A percentile compares a stretch with the other conserved stretches of the same genome.
Evolutionary conservation across 2,113 vertebrate species (phyloP).

Genomic region (Mormyrus iriodes): DNA sequence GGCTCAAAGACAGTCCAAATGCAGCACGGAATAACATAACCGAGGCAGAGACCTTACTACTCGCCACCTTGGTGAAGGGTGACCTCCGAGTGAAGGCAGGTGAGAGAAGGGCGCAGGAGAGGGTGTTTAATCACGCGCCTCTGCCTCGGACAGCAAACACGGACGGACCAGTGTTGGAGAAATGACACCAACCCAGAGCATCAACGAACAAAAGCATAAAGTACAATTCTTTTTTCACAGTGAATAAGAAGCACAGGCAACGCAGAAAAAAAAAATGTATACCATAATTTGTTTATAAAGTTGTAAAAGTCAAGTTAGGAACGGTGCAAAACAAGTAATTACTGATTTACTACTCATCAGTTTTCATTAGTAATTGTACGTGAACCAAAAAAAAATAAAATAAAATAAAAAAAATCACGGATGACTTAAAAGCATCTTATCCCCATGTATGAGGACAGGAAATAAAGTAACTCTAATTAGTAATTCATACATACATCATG

Average conservation of each 20-base stretch:
- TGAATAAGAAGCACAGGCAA: slow-evolving; percentile 46
- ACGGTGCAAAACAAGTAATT: slow-evolving; percentile 36
- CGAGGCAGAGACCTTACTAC: slow-evolving; percentile 32
- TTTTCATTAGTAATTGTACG: slow-evolving; percentile 44
- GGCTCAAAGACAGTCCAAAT: slow-evolving; percentile 56
- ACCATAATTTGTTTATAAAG: slow-evolving; percentile 22
- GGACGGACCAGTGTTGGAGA: not conserved
- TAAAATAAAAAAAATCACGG: slow-evolving; percentile 29
- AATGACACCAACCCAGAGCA: slow-evolving; percentile 11
- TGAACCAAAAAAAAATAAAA: not conserved
- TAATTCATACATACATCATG: slow-evolving; percentile 32
- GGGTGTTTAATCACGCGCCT: not conserved
- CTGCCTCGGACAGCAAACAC: not conserved
- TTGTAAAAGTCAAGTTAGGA: slow-evolving; percentile 39
- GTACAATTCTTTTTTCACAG: slow-evolving; percentile 29
- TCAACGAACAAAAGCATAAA: not conserved
- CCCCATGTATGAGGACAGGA: slow-evolving; percentile 1
- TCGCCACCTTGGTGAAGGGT: not conserved
- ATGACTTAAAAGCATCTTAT: slow-evolving; percentile 24
- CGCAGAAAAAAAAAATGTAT: slow-evolving; percentile 30
- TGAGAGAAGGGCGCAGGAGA: not conserved
- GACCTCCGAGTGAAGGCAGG: not conserved
- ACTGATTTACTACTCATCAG: slow-evolving; percentile 40
- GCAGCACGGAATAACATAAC: slow-evolving; percentile 51
- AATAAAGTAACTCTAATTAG: slow-evolving; percentile 26